These are phyloP conservation scores for Balaeniceps rex DNA, from an alignment of 2,113 vertebrate genomes.

Conservation along the genomic window DNA sequence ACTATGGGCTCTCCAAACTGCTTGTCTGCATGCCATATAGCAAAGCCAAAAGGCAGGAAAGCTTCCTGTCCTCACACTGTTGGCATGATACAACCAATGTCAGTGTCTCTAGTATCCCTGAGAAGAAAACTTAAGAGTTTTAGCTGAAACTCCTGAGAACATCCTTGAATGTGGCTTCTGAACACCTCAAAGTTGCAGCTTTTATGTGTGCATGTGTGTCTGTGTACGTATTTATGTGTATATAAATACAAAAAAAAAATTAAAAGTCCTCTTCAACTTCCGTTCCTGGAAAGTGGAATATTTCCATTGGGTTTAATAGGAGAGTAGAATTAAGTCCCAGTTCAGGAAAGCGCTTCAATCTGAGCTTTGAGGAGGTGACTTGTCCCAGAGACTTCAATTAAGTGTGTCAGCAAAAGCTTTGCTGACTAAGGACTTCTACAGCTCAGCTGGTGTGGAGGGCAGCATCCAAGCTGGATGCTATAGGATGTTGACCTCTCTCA, in stretches of 20 bases:
- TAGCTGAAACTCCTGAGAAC: not conserved
- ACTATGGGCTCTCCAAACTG: not conserved
- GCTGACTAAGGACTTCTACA: conserved; percentile 38
- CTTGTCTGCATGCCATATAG: not conserved
- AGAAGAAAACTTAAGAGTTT: not conserved
- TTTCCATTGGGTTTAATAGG: not conserved
- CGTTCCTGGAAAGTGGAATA: not conserved
- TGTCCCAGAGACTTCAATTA: not conserved
- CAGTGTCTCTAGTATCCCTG: not conserved
- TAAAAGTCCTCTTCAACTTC: not conserved
- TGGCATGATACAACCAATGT: not conserved
- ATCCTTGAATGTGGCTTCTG: not conserved
- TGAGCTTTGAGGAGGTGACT: not conserved
- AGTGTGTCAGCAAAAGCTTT: conserved; percentile 27
- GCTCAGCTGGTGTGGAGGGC: conserved; percentile 34
- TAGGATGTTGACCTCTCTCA: conserved; percentile 24
- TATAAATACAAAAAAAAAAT: not conserved
- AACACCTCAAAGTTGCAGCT: not conserved
- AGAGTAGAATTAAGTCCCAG: not conserved
- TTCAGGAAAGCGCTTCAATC: not conserved
- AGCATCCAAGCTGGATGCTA: conserved; percentile 37
- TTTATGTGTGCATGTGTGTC: not conserved
- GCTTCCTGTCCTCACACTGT: not conserved
- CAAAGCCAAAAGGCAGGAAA: not conserved
- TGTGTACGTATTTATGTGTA: not conserved